Evolutionary conservation across 2,888 invertebrate genomes (phyloP).

Genomic region (Stenodera caucasica): DNA sequence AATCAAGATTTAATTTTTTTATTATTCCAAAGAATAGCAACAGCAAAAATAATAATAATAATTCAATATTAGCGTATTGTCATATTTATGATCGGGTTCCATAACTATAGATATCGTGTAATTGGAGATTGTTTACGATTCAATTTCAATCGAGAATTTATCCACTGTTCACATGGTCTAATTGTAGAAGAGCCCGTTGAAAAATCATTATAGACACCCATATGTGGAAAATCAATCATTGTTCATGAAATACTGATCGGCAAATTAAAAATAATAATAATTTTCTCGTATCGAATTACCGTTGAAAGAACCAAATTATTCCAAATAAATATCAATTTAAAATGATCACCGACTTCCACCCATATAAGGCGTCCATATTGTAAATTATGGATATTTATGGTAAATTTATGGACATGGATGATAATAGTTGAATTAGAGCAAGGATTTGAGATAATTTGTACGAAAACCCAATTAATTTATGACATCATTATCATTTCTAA

Average conservation of each 20-base stretch:
- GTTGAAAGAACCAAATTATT: constrained; percentile 24
- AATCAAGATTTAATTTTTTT: not conserved
- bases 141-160: not conserved
- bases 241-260: not conserved
- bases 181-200: not conserved
- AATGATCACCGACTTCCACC: constrained; percentile 18
- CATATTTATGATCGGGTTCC: not conserved
- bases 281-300: constrained; percentile 22
- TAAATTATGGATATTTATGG: constrained; percentile 34
- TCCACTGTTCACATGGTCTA: not conserved
- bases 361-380: constrained; percentile 19
- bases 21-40: not conserved
- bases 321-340: constrained; percentile 26
- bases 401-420: constrained; percentile 25
- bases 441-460: constrained; percentile 29
- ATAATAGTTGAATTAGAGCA: not conserved
- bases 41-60: too few species aligned
- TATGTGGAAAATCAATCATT: not conserved
- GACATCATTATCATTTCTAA: constrained; percentile 28
- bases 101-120: not conserved
- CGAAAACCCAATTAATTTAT: constrained; percentile 31
- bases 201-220: not conserved
- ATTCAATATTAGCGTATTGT: too few species aligned
- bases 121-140: constrained; percentile 7
- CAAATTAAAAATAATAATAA: too few species aligned